Evolutionary conservation across 1,140 invertebrate genomes (phyloP).

Genomic region (Drosophila pallidifrons): DNA sequence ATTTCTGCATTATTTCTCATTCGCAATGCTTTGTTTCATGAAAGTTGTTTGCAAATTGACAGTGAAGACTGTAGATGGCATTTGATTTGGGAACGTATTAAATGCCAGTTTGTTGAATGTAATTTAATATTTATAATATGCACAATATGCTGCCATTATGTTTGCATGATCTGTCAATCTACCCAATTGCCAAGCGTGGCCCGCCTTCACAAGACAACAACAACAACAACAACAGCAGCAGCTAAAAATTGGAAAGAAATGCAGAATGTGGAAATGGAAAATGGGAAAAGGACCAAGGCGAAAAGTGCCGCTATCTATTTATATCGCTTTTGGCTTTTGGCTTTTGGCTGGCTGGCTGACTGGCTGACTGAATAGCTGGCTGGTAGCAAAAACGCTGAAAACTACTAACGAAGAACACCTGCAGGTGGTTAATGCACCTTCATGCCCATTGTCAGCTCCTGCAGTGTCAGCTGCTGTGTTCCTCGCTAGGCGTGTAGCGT

Average conservation of each 20-base stretch:
- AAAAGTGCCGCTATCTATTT: conserved; percentile 81
- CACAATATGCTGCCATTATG: conserved; percentile 78
- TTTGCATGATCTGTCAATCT: conserved; percentile 83
- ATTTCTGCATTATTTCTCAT: not conserved
- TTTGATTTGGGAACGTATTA: conserved; percentile 27
- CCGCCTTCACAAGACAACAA: not conserved
- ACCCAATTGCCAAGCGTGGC: conserved; percentile 59
- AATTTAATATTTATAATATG: conserved; percentile 81
- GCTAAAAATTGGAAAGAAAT: not conserved
- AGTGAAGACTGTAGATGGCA: not conserved
- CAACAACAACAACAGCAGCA: not conserved
- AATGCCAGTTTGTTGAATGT: conserved; percentile 63
- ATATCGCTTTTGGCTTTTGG: conserved; percentile 80
- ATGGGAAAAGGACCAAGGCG: conserved; percentile 35
- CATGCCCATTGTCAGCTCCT: conserved; percentile 27
- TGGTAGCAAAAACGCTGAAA: conserved; percentile 73
- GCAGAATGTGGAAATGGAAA: conserved; percentile 2
- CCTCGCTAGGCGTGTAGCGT: conserved; percentile 54
- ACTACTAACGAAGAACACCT: conserved; percentile 80
- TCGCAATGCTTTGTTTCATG: too few relatives aligned
- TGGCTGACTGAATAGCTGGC: not conserved
- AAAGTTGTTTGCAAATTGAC: not conserved
- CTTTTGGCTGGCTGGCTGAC: conserved; percentile 50
- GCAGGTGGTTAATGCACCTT: conserved; percentile 42
- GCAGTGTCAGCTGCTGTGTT: conserved; percentile 10